A percentile compares a stretch with the other conserved stretches of the same genome.
Conservation (phyloP, 2,797 vertebrate species). For the Nasua narica region DNA sequence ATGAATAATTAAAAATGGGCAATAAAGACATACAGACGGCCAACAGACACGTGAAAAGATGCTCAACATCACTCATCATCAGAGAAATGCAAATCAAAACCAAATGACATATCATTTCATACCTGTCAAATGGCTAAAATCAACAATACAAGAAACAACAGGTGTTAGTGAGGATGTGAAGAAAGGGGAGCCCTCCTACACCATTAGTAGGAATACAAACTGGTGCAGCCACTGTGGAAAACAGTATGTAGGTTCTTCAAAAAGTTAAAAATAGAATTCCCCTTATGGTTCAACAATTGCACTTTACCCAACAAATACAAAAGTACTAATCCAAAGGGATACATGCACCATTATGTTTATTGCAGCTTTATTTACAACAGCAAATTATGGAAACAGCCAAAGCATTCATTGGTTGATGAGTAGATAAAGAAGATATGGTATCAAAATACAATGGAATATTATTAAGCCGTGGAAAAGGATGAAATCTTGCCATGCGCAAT, state of each 20-base stretch:
- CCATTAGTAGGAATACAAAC: not conserved
- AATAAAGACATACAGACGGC: not conserved
- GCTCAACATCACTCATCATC: not conserved
- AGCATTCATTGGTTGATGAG: not conserved
- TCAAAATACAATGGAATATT: not conserved
- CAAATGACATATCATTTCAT: not conserved
- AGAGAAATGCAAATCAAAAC: not conserved
- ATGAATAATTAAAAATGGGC: not conserved
- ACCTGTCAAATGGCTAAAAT: not conserved
- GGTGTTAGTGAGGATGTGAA: not conserved
- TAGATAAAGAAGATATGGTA: not conserved
- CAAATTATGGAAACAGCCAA: not conserved
- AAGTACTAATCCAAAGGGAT: not conserved
- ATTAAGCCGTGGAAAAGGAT: not conserved
- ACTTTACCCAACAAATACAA: not conserved
- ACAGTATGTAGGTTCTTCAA: not conserved
- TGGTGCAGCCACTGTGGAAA: not conserved
- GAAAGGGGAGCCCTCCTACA: not conserved
- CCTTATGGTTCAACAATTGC: not conserved
- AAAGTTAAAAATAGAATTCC: not conserved
- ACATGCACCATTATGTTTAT: not conserved
- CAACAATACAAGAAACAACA: not conserved
- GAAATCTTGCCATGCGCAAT: not conserved
- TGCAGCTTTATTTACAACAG: not conserved
- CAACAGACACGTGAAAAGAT: not conserved